Base-by-base conservation (phyloP, 1,140 invertebrate species). In the Ceratina australensis region DNA sequence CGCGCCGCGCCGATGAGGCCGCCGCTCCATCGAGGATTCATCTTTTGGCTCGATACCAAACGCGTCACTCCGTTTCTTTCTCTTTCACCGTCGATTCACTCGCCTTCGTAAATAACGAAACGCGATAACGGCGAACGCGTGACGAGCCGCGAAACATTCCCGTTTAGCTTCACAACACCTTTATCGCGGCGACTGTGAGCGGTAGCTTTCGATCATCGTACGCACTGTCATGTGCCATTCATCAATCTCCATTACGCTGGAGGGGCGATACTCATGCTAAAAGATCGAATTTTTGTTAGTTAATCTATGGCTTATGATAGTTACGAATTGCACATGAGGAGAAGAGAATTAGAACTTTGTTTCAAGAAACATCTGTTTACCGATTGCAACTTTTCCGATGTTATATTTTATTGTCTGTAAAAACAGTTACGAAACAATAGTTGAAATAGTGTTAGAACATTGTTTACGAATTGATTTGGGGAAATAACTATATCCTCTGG, bases 41-140 rank as follows among this genome's bases (percentile, higher is more conserved):
- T 71, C 16, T 76, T 54, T 56, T 69, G 74, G 74, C 74, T 76
- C 66, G 74, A 71, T 71, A 76, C 47, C 56, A 71, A 76, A 69
- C 42, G 47, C 20, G 20, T 50, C 15, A 42, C 33, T 42, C 33
- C 2, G 33, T 42, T 42, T 5, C n/a, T 52, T 49, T 24, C 22
- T 42, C 26, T 49, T 7, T n/a, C 50, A n/a, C 15, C 50, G 50
- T 7, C 24, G 12, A 52, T n/a, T 20, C 8, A 33, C 28, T 3
- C 57, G 33, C 20, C 2, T 5, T 50, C 16, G 20, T 1, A 47
- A 54, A 75, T 67, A 59, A 50, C 64, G 42, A 22, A 28, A 42
- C 42, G 15, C 47, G 66, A 61, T 61, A 42, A 52, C 66, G 26
- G n/a, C 20, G 26, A 57, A 7, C 28, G 28, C 33, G 10, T 1